phyloP scores from a whole-genome alignment of 1,140 invertebrate genomes.

The Drosophila setifemur region DNA sequence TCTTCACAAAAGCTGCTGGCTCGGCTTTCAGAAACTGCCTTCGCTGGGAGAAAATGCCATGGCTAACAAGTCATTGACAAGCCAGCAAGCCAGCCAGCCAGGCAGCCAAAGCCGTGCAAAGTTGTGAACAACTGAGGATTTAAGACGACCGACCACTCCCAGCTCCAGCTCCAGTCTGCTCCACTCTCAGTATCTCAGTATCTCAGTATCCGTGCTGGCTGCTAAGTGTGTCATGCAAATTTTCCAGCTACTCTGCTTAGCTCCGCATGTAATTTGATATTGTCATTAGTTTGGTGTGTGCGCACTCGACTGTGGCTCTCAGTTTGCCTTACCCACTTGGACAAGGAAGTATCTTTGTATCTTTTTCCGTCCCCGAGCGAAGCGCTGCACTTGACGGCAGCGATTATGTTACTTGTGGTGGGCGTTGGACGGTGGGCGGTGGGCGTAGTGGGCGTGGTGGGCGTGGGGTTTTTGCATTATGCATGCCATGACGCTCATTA shows the following conservation, averaged over 20 bases:
- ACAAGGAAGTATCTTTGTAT: conserved; percentile 66
- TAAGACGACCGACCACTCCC: conserved; percentile 30
- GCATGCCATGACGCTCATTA: conserved; percentile 76
- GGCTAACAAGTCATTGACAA: conserved; percentile 67
- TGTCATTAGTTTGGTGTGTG: conserved; percentile 73
- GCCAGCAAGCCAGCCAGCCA: conserved; percentile 26
- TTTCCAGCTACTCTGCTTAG: conserved; percentile 34
- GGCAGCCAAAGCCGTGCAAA: conserved; percentile 30
- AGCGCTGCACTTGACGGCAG: conserved; percentile 70
- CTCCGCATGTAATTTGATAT: conserved; percentile 66
- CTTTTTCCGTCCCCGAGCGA: conserved; percentile 43
- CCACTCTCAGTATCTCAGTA: not conserved
- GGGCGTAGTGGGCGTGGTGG: not conserved
- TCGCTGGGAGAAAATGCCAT: conserved; percentile 55
- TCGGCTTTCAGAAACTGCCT: conserved; percentile 57
- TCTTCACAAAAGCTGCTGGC: conserved; percentile 49
- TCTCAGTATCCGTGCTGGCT: conserved; percentile 2
- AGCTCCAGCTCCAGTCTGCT: conserved; percentile 4
- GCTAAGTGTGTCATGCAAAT: conserved; percentile 77
- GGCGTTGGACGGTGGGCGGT: conserved; percentile 1
- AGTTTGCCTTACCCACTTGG: conserved; percentile 43
- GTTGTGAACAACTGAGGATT: conserved; percentile 60
- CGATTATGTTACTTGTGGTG: conserved; percentile 72
- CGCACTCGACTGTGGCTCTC: conserved; percentile 67
- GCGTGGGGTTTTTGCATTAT: conserved; percentile 56